Evolutionary conservation across 2,888 invertebrate species (phyloP).

Genomic region (Macroteleia sp.): DNA sequence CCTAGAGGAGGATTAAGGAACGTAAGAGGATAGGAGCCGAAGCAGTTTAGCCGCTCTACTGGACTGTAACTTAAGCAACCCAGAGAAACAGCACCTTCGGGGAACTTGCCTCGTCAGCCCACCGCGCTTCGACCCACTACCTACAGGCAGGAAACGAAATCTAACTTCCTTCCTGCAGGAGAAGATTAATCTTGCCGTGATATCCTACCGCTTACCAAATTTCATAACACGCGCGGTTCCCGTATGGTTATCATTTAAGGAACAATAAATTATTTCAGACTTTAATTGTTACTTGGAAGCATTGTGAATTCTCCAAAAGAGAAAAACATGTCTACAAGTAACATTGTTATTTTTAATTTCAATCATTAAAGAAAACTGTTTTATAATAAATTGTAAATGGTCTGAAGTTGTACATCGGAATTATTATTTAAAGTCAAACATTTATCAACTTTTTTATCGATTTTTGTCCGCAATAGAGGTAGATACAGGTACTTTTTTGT

Average conservation of each 20-base stretch:
- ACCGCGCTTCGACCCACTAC: slow-evolving; percentile 67
- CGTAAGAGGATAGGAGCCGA: slow-evolving; percentile 31
- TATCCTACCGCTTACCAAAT: slow-evolving; percentile 49
- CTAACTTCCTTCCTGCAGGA: slow-evolving; percentile 79
- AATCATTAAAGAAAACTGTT: no score
- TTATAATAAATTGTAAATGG: no score
- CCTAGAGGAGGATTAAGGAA: slow-evolving; percentile 40
- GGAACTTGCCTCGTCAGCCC: slow-evolving; percentile 79
- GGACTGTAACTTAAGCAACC: slow-evolving; percentile 81
- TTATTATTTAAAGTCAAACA: no score
- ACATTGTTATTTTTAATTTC: no score
- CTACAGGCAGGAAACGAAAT: slow-evolving; percentile 79
- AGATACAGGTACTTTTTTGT: no score
- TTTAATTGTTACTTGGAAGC: no score
- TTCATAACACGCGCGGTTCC: slow-evolving; percentile 51
- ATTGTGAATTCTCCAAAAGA: no score
- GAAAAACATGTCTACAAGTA: no score
- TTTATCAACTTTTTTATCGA: no score
- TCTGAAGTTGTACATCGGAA: no score
- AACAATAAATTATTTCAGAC: slow-evolving; percentile 25
- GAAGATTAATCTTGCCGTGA: slow-evolving; percentile 78
- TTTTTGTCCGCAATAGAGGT: no score
- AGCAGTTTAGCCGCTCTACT: slow-evolving; percentile 81
- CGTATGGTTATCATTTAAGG: slow-evolving; percentile 28
- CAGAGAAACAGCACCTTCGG: slow-evolving; percentile 75